Evolutionary conservation across 2,797 vertebrate genomes (phyloP).

Genomic region (Cyprinella venusta): DNA sequence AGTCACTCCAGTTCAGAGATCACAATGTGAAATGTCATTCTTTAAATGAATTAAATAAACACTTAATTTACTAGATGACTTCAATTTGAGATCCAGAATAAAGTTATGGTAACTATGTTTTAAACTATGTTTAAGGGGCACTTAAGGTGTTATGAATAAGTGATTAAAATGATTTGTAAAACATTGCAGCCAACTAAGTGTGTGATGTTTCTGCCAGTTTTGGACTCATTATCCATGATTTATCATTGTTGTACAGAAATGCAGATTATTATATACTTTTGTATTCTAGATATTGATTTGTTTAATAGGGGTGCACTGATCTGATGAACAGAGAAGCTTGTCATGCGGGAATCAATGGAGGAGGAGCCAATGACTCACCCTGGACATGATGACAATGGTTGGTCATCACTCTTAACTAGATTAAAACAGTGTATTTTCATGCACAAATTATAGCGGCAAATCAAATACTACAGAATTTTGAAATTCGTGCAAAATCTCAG

Average conservation of each 20-base stretch:
- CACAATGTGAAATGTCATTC: not conserved
- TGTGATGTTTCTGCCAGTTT: not conserved
- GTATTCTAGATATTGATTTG: not conserved
- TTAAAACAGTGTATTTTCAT: not conserved
- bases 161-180: not conserved
- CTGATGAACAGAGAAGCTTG: constrained; percentile 36
- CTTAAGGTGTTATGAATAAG: not conserved
- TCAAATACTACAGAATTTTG: not conserved
- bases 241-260: not conserved
- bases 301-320: constrained; percentile 4
- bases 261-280: not conserved
- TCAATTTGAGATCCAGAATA: not conserved
- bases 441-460: not conserved
- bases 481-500: not conserved
- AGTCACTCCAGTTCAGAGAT: constrained; percentile 19
- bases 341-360: constrained; percentile 65
- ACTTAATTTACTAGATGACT: not conserved
- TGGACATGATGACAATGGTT: constrained; percentile 55
- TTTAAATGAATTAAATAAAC: not conserved
- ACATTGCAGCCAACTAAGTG: not conserved
- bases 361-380: constrained; percentile 30
- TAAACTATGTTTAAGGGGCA: no score
- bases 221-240: not conserved
- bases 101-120: not conserved
- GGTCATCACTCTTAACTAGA: not conserved